Evolutionary conservation across 2,113 vertebrate genomes (phyloP).

Genomic region (Barnardius zonarius): DNA sequence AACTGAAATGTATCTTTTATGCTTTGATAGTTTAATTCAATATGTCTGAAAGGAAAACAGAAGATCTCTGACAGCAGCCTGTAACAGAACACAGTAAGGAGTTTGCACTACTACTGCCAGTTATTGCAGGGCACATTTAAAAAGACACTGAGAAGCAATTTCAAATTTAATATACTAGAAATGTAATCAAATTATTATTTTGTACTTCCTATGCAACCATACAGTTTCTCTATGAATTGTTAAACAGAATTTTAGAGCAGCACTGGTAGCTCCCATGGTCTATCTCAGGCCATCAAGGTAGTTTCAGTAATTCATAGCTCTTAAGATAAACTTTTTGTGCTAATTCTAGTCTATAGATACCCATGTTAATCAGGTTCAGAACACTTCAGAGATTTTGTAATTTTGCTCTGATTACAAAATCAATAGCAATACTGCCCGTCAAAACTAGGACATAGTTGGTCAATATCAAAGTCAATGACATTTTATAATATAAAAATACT

Average conservation of each 20-base stretch:
- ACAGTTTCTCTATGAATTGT: background rate
- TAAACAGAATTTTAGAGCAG: conserved; percentile 26
- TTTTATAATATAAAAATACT: background rate
- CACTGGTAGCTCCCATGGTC: background rate
- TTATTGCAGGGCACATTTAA: background rate
- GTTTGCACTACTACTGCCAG: background rate
- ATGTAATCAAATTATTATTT: conserved; percentile 42
- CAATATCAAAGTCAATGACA: background rate
- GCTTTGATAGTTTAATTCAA: conserved; percentile 31
- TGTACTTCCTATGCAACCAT: background rate
- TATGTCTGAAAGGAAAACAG: background rate
- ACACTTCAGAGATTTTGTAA: background rate
- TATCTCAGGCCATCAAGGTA: background rate
- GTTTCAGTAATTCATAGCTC: background rate
- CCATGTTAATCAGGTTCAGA: conserved; percentile 9
- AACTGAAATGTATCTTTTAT: background rate
- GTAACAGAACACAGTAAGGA: background rate
- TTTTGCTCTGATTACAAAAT: conserved; percentile 44
- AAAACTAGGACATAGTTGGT: background rate
- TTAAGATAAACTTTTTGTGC: background rate
- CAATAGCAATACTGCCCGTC: background rate
- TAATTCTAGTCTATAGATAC: background rate
- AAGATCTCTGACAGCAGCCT: background rate
- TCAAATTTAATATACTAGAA: conserved; percentile 15
- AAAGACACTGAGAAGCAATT: conserved; percentile 8